These are phyloP conservation scores for Tragelaphus oryx DNA, from an alignment of 2,797 vertebrate genomes.

Conservation along the genomic window DNA sequence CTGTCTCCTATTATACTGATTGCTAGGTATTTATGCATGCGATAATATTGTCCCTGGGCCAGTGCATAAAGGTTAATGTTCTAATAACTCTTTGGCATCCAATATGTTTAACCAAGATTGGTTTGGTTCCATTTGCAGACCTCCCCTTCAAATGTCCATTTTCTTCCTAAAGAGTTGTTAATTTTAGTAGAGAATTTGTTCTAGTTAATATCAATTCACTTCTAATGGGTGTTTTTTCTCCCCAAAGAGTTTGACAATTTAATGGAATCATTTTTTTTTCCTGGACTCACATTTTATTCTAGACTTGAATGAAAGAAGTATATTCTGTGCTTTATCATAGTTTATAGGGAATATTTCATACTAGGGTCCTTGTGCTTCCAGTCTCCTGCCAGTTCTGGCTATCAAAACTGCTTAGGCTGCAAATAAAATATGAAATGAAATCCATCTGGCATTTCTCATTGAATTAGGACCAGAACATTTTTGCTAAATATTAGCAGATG, in stretches of 20 bases:
- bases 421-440: constrained; percentile 76
- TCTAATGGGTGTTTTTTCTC: not conserved
- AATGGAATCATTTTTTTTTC: not conserved
- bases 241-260: not conserved
- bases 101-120: not conserved
- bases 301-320: not conserved
- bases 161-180: constrained; percentile 22
- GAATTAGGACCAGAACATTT: constrained; percentile 78
- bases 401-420: constrained; percentile 75
- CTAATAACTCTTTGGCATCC: not conserved
- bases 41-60: not conserved
- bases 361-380: constrained; percentile 50
- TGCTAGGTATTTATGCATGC: not conserved
- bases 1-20: not conserved
- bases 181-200: constrained; percentile 38
- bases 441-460: constrained; percentile 75
- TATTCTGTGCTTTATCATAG: constrained; percentile 19
- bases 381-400: constrained; percentile 61
- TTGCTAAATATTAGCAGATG: constrained; percentile 78
- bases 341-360: constrained; percentile 29
- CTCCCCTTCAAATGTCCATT: not conserved
- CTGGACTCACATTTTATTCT: not conserved
- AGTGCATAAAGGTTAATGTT: not conserved
- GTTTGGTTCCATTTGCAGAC: not conserved
- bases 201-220: constrained; percentile 1